Conservation (phyloP, 1,140 invertebrate genomes). For the Scylla paramamosain region DNA sequence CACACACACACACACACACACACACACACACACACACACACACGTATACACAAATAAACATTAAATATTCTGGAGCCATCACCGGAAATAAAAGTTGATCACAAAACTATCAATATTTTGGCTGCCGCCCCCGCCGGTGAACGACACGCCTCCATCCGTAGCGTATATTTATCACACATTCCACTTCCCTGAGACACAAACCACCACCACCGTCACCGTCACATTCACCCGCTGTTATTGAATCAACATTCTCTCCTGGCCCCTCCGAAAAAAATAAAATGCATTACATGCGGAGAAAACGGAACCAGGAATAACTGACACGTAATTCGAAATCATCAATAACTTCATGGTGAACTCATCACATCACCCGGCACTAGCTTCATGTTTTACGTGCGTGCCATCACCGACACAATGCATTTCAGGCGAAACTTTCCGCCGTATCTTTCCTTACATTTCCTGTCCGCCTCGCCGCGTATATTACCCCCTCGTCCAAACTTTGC, state of each 20-base stretch:
- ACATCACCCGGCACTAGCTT: not conserved
- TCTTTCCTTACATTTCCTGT: slow-evolving; percentile 35
- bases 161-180: not conserved
- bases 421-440: slow-evolving; percentile 4
- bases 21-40: slow-evolving; percentile 25
- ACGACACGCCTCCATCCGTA: not conserved
- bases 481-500: slow-evolving; percentile 46
- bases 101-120: not conserved
- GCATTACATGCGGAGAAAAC: slow-evolving; percentile 21
- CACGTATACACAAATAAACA: not conserved
- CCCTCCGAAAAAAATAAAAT: slow-evolving; percentile 14
- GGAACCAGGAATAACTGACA: slow-evolving; percentile 2
- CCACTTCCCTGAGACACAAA: not conserved
- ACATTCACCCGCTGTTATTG: not conserved
- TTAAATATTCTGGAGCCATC: no score
- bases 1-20: slow-evolving; percentile 34
- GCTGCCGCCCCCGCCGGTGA: not conserved
- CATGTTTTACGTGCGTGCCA: slow-evolving; percentile 18
- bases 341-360: slow-evolving; percentile 13
- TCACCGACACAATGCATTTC: slow-evolving; percentile 29
- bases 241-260: slow-evolving; percentile 1
- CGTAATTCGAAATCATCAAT: slow-evolving; percentile 23
- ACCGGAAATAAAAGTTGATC: not conserved
- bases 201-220: not conserved
- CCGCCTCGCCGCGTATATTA: slow-evolving; percentile 31